Conservation (phyloP, 1,140 invertebrate genomes). For the Bombus terrestris region DNA sequence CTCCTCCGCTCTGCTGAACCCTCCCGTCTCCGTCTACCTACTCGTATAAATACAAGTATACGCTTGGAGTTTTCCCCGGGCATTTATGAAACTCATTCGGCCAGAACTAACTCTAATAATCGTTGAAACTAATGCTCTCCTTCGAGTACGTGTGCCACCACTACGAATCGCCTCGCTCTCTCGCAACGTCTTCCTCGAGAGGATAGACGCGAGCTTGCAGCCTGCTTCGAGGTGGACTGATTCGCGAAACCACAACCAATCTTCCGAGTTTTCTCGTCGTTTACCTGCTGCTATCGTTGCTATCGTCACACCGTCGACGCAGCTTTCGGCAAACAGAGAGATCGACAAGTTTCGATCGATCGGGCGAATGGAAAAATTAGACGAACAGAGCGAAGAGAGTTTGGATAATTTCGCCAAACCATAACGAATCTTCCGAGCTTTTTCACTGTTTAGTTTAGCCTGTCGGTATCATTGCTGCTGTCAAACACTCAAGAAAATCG, state of each 20-base stretch:
- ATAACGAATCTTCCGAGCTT: no score
- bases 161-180: neutral
- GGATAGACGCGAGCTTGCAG: neutral
- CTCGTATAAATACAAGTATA: conserved; percentile 76
- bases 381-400: no score
- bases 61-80: conserved; percentile 70
- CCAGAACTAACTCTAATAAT: conserved; percentile 82
- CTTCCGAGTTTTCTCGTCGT: accelerated
- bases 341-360: no score
- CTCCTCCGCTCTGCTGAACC: neutral
- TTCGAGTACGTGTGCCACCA: conserved; percentile 62
- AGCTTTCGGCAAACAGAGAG: no score
- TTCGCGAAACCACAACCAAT: no score
- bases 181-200: neutral
- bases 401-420: no score
- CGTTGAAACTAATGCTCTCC: conserved; percentile 81
- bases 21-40: conserved; percentile 26
- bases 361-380: no score
- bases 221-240: conserved; percentile 10
- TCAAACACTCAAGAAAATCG: no score
- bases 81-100: conserved; percentile 81
- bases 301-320: no score
- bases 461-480: no score
- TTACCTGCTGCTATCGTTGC: no score
- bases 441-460: no score